Evolutionary conservation across 2,113 vertebrate genomes (phyloP).

Genomic region (Microtus montanus): DNA sequence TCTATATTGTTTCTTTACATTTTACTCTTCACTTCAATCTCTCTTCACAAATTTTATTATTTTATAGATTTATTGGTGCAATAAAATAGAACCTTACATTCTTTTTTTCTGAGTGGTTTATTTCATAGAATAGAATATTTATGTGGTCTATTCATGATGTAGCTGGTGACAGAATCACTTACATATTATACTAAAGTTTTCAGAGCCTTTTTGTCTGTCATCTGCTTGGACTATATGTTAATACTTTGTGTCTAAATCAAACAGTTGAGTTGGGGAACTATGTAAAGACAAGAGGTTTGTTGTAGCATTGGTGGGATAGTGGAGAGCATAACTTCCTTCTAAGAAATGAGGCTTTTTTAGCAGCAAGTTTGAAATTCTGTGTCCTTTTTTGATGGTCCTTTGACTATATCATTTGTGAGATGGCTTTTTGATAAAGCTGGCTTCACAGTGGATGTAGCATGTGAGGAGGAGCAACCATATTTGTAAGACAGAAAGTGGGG

Average conservation of each 20-base stretch:
- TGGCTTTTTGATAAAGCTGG: not conserved
- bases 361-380: not conserved
- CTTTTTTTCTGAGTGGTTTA: not conserved
- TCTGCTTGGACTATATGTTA: not conserved
- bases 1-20: not conserved
- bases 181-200: not conserved
- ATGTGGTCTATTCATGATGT: not conserved
- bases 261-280: not conserved
- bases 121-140: not conserved
- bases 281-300: not conserved
- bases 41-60: too few species aligned
- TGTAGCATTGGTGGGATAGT: slow-evolving; percentile 85
- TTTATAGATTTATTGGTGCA: too few species aligned
- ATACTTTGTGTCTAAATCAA: not conserved
- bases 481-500: not conserved
- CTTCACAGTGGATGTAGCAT: not conserved
- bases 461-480: not conserved
- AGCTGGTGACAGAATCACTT: not conserved
- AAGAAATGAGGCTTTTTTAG: not conserved
- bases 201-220: not conserved
- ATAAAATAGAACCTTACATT: too few species aligned
- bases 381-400: not conserved
- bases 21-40: not conserved
- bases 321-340: slow-evolving; percentile 88
- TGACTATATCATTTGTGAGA: not conserved